A percentile compares a stretch with the other conserved stretches of the same genome.
Conservation (phyloP, 1,140 invertebrate species). For the Drosophila truncata region DNA sequence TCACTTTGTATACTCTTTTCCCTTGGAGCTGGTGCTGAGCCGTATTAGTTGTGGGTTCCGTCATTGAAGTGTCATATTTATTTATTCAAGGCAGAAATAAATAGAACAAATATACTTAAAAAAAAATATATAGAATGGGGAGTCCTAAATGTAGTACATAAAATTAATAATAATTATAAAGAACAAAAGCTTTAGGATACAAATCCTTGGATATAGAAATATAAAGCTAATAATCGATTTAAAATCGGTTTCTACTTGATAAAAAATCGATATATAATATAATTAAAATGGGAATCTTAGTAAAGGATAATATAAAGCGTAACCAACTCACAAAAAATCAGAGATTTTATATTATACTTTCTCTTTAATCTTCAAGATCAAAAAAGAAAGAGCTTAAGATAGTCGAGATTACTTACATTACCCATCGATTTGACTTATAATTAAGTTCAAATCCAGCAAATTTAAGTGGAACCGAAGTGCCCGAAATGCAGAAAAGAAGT, state of each 20-base stretch:
- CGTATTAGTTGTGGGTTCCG: constrained; percentile 1
- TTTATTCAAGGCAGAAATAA: background rate
- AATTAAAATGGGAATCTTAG: background rate
- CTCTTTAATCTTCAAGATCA: too few relatives aligned
- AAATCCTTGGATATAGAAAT: background rate
- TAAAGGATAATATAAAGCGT: too few relatives aligned
- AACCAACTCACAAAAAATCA: background rate
- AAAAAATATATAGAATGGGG: background rate
- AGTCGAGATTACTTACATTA: background rate
- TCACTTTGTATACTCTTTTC: constrained; percentile 17
- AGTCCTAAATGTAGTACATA: background rate
- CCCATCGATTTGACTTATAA: constrained; percentile 3
- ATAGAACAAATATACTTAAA: constrained; percentile 4
- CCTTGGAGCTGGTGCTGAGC: background rate
- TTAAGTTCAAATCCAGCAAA: constrained; percentile 39
- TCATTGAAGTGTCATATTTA: constrained; percentile 5
- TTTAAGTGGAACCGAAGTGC: constrained; percentile 14
- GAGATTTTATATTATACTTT: background rate
- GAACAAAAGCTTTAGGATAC: background rate
- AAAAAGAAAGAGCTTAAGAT: constrained; percentile 7
- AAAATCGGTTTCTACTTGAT: background rate
- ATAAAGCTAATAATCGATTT: background rate
- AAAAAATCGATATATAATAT: background rate
- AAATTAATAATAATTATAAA: background rate
- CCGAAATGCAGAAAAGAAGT: constrained; percentile 24